These are phyloP conservation scores for Arizona elegans DNA, from an alignment of 2,113 vertebrate genomes.

Conservation along the genomic window DNA sequence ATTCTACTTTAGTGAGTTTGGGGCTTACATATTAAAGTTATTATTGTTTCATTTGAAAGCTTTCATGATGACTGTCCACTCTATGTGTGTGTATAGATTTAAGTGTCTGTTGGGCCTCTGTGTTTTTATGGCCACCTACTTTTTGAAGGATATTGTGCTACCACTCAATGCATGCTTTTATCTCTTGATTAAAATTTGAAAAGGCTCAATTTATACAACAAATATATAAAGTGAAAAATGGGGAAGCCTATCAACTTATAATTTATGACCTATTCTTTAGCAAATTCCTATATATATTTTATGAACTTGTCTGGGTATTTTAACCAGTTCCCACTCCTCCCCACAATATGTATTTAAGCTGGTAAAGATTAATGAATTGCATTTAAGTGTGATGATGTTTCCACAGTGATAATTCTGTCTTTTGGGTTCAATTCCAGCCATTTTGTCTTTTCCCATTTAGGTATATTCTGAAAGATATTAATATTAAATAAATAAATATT, in stretches of 20 bases:
- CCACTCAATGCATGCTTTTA: too few species aligned
- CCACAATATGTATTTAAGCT: not conserved
- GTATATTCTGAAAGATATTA: not conserved
- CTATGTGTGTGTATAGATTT: not conserved
- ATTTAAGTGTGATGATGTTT: not conserved
- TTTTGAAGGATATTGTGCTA: not conserved
- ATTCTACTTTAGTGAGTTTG: not conserved
- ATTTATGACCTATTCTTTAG: too few species aligned
- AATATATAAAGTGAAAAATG: too few species aligned
- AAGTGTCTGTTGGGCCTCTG: not conserved
- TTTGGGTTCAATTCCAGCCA: not conserved
- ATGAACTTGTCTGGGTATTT: too few species aligned
- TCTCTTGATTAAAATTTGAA: too few species aligned
- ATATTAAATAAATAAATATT: not conserved
- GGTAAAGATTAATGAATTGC: not conserved
- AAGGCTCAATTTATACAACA: too few species aligned
- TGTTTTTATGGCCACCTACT: not conserved
- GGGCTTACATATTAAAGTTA: not conserved
- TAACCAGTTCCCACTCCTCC: too few species aligned
- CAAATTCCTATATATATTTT: too few species aligned
- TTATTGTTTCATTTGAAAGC: not conserved
- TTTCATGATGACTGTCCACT: not conserved
- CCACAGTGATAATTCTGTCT: not conserved
- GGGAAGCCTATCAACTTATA: too few species aligned
- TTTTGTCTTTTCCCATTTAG: not conserved